phyloP scores from a whole-genome alignment of 2,797 vertebrate species.

The Danionella dracula region DNA sequence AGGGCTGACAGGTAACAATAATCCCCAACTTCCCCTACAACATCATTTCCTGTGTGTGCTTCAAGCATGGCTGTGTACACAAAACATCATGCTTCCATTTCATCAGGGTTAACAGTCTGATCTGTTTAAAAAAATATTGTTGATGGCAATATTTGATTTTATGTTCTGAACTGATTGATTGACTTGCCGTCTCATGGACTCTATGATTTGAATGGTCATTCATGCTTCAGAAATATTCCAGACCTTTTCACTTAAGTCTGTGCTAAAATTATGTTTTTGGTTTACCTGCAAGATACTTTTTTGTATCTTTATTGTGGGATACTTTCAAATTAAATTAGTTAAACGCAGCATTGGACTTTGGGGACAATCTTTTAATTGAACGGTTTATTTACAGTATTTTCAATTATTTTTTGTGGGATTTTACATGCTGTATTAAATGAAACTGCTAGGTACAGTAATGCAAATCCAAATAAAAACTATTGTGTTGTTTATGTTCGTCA shows the following conservation, averaged over 20 bases:
- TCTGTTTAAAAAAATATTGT: conserved; percentile 5
- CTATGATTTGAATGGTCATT: neutral
- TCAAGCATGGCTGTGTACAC: conserved; percentile 13
- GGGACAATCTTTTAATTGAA: too few relatives aligned
- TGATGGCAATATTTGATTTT: neutral
- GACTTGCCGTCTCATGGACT: neutral
- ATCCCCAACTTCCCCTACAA: conserved; percentile 29
- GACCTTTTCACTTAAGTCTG: neutral
- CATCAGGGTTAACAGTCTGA: conserved; percentile 14
- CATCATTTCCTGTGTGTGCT: conserved; percentile 34
- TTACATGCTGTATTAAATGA: too few relatives aligned
- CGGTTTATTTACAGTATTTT: too few relatives aligned
- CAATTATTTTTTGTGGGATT: too few relatives aligned
- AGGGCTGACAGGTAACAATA: conserved; percentile 90
- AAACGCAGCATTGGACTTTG: too few relatives aligned
- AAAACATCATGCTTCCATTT: conserved; percentile 5
- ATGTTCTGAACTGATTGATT: neutral
- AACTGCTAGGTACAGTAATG: too few relatives aligned
- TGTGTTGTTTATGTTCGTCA: too few relatives aligned
- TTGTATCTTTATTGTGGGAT: too few relatives aligned
- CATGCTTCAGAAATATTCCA: neutral
- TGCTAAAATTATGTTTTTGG: too few relatives aligned
- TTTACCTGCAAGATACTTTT: too few relatives aligned
- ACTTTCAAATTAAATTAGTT: too few relatives aligned
- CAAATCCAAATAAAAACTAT: too few relatives aligned